phyloP scores from a whole-genome alignment of 1,140 invertebrate genomes.

The Neoseiulus cucumeris region DNA sequence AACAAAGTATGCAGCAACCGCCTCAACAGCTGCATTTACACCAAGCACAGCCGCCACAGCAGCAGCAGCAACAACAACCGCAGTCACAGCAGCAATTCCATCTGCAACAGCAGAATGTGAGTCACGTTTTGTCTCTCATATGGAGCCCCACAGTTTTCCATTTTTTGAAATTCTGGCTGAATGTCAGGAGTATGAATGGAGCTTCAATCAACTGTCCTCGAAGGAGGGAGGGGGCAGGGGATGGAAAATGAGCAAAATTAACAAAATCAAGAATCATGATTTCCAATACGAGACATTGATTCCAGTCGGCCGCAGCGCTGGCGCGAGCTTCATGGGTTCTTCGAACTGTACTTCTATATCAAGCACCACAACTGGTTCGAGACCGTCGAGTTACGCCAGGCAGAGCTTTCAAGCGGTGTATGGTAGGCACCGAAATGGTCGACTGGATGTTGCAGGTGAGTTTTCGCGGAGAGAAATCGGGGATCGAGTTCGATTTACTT shows the following conservation, averaged over 20 bases:
- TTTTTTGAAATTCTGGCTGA: no score
- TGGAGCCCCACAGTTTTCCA: no score
- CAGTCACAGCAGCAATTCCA: not conserved
- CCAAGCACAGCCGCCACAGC: not conserved
- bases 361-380: slow-evolving; percentile 39
- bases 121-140: not conserved
- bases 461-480: no score
- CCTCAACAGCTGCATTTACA: no score
- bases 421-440: slow-evolving; percentile 46
- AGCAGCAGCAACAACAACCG: not conserved
- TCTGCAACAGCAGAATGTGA: not conserved
- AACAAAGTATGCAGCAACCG: no score
- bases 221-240: no score
- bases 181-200: no score
- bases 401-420: slow-evolving; percentile 30
- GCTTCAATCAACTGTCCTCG: no score
- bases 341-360: slow-evolving; percentile 42
- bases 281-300: no score
- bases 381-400: slow-evolving; percentile 26
- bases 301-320: slow-evolving; percentile 39
- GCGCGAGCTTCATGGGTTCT: slow-evolving; percentile 45
- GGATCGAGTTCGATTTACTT: not conserved
- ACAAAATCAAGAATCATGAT: no score
- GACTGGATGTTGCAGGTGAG: slow-evolving; percentile 44
- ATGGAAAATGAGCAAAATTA: no score